Evolutionary conservation across 2,888 invertebrate species (phyloP).

Genomic region (Ctena decussata): DNA sequence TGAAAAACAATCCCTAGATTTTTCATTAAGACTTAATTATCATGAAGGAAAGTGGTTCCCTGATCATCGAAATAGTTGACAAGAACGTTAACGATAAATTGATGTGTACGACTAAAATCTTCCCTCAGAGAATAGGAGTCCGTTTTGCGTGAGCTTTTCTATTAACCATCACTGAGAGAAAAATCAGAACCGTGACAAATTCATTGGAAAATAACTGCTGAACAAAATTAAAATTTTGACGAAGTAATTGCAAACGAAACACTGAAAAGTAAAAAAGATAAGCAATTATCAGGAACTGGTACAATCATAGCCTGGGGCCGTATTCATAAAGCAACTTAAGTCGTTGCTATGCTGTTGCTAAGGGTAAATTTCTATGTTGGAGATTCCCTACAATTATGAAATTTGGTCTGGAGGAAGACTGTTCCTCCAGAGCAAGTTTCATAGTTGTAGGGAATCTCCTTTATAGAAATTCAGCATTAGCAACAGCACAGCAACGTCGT

Average conservation of each 20-base stretch:
- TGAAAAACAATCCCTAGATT: constrained; percentile 3
- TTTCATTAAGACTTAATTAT: constrained; percentile 16
- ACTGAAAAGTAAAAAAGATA: too few species aligned
- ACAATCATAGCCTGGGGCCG: too few species aligned
- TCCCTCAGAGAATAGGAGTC: neutral
- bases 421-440: too few species aligned
- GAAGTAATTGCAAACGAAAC: neutral
- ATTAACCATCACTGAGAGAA: neutral
- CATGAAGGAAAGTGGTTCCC: constrained; percentile 2
- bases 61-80: neutral
- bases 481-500: too few species aligned
- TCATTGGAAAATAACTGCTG: neutral
- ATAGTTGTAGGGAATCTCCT: too few species aligned
- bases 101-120: neutral
- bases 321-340: too few species aligned
- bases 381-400: too few species aligned
- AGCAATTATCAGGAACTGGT: too few species aligned
- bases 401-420: too few species aligned
- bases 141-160: constrained; percentile 1
- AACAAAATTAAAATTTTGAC: neutral
- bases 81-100: constrained; percentile 10
- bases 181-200: neutral
- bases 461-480: too few species aligned
- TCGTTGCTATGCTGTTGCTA: too few species aligned
- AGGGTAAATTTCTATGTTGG: too few species aligned